Percentiles rank a stretch among this genome's conserved stretches.
phyloP scores from a whole-genome alignment of 2,113 vertebrate species.

The Leucopternis melanops region DNA sequence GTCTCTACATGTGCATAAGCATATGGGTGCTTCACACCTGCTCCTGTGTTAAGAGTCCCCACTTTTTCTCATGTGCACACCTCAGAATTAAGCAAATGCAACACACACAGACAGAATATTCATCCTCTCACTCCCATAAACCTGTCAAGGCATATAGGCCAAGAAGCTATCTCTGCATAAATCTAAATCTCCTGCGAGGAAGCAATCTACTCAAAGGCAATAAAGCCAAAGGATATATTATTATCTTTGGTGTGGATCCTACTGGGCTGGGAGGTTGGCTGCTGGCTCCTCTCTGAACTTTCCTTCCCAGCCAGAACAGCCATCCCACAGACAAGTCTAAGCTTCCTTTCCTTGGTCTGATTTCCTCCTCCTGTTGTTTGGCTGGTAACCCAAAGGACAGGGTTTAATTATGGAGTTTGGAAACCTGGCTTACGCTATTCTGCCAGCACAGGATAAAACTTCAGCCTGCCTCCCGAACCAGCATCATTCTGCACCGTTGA shows the following conservation, averaged over 20 bases:
- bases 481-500: not conserved
- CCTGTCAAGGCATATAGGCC: conserved; percentile 51
- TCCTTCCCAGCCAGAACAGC: conserved; percentile 49
- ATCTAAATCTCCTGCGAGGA: conserved; percentile 57
- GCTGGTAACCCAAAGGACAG: conserved; percentile 41
- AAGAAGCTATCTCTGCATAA: conserved; percentile 50
- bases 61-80: conserved; percentile 28
- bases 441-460: conserved; percentile 36
- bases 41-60: not conserved
- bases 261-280: conserved; percentile 48
- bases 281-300: conserved; percentile 53
- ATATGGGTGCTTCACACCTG: not conserved
- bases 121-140: conserved; percentile 49
- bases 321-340: conserved; percentile 42
- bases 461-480: not conserved
- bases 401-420: conserved; percentile 34
- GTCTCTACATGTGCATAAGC: not conserved
- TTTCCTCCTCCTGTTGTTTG: conserved; percentile 36
- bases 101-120: conserved; percentile 15
- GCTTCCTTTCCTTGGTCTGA: conserved; percentile 49
- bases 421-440: not conserved
- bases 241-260: conserved; percentile 63
- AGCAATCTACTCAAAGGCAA: conserved; percentile 59
- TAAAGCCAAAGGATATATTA: conserved; percentile 55
- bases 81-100: conserved; percentile 49